Evolutionary conservation across 2,888 invertebrate genomes (phyloP).

Genomic region (Apodemia hepburni): DNA sequence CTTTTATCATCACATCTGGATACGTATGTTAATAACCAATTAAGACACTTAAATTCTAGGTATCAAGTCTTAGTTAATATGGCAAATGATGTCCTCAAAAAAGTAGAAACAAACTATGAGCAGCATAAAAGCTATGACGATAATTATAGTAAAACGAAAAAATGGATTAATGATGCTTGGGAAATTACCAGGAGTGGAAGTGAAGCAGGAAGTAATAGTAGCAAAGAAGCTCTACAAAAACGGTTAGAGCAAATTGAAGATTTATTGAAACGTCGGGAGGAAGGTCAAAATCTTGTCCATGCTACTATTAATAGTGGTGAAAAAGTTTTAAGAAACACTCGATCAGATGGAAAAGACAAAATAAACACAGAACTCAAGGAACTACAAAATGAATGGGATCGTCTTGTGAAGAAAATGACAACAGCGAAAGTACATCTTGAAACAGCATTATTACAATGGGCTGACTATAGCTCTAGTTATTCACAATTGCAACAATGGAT

Average conservation of each 20-base stretch:
- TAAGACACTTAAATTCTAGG: slow-evolving; percentile 91
- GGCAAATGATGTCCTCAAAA: slow-evolving; percentile 93
- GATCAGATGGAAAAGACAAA: slow-evolving; percentile 93
- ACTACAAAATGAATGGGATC: slow-evolving; percentile 95
- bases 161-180: slow-evolving; percentile 94
- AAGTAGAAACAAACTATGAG: slow-evolving; percentile 92
- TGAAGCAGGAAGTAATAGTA: slow-evolving; percentile 88
- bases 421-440: slow-evolving; percentile 95
- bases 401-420: slow-evolving; percentile 93
- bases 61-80: slow-evolving; percentile 94
- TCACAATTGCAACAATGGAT: slow-evolving; percentile 97
- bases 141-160: slow-evolving; percentile 87
- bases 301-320: slow-evolving; percentile 94
- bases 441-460: slow-evolving; percentile 95
- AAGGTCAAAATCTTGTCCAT: slow-evolving; percentile 93
- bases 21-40: slow-evolving; percentile 92
- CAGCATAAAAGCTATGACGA: slow-evolving; percentile 91
- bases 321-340: slow-evolving; percentile 91
- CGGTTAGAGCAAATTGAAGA: slow-evolving; percentile 90
- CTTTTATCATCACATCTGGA: slow-evolving; percentile 91
- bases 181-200: slow-evolving; percentile 90
- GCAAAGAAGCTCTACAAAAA: slow-evolving; percentile 90
- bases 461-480: slow-evolving; percentile 96
- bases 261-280: slow-evolving; percentile 89
- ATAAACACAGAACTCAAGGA: slow-evolving; percentile 94